Base-by-base conservation (phyloP, 2,888 invertebrate genomes). In the Ptilodon capucinus region DNA sequence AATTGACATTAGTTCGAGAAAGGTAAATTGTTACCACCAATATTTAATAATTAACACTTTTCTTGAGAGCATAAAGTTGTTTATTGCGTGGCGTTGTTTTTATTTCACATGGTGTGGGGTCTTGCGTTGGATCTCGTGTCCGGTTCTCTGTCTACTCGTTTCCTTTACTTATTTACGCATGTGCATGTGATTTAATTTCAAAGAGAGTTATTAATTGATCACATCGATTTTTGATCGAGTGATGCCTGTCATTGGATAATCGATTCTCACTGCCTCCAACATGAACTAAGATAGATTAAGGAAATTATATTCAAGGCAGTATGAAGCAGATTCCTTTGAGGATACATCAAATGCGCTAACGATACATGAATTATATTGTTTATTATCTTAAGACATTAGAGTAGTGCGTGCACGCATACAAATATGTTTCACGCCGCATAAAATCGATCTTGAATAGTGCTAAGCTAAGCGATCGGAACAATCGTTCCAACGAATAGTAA, bases 1-100 rank as follows among this genome's bases (percentile, higher is more conserved):
- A 75, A 82, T 84, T 82, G 73, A 71, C 83, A 74, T 58, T 66
- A 61, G 64, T 61, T 52, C 76, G 79, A 68, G 81, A 84, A 83
- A 79, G 72, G 75, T 74, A 77, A 80, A 80, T 71, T 40, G 51
- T 51, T 62, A 53, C 54, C 60, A 62, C 48, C 55, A 42, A 47
- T 48, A 51, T 64, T 59, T 56, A 64, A 64, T 64, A 60, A 54
- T 54, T 51, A 52, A 42, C 35, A 40, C 43, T 62, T 51, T 41
- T 35, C 19, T 74, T 43, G 21, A 14, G 21, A 23, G 8, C 2
- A 48, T 69, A 74, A 62, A 54, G 64, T 63, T 57, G 25, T 50
- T 44, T 61, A 58, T 73, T 16, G 66, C 51, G 57, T 58, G 48
- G 48, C 47, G n/a, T 42, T 30, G 7, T 38, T 13, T 11, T 8